Evolutionary conservation across 1,140 invertebrate species (phyloP), one percentile per base, ranked within the genome.

Genomic region (Drosophila mayri): DNA sequence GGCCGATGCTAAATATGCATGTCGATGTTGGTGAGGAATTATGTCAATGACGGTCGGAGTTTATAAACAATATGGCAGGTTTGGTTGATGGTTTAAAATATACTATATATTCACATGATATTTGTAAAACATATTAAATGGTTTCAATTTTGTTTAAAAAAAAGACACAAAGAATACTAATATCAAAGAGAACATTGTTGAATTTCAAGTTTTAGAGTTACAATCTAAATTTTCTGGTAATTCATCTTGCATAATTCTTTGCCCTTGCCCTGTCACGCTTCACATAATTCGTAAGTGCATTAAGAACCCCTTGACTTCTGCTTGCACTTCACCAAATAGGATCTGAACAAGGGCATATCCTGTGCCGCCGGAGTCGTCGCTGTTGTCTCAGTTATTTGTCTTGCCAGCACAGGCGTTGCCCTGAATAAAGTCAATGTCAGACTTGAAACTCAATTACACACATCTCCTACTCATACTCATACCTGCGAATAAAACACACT

Each of bases 401-500:
- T 68, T 81, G 70, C 47, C 66, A 49, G 41, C 79, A 66, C 79
- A 66, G 66, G 46, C 61, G 72, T 64, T 64, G 63, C 62, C 40
- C 62, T 67, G 76, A 84, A 84, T 84, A 65, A 84, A 86, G 82
- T 86, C 82, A 86, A 86, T 86, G 82, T 86, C 82, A 86, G 68
- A 72, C 66, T 70, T 78, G 82, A 85, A 86, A 86, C 82, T 86
- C 82, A 86, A 86, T 86, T 86, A 86, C 68, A 80, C 76, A 66
- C 62, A 66, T 30, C 55, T 22, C 55, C 50, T 5, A 72, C 73
- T 32, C 57, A 32, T 4, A 61, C 58, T 47, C 65, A 25, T 57
- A 82, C 80, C 77, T 79, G 77, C 44, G 59, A 74, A 57, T 65
- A 79, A 73, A 74, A 68, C 76, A 68, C 40, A 73, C 68, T 74